phyloP scores from a whole-genome alignment of 2,113 vertebrate genomes.

The Anseranas semipalmata region DNA sequence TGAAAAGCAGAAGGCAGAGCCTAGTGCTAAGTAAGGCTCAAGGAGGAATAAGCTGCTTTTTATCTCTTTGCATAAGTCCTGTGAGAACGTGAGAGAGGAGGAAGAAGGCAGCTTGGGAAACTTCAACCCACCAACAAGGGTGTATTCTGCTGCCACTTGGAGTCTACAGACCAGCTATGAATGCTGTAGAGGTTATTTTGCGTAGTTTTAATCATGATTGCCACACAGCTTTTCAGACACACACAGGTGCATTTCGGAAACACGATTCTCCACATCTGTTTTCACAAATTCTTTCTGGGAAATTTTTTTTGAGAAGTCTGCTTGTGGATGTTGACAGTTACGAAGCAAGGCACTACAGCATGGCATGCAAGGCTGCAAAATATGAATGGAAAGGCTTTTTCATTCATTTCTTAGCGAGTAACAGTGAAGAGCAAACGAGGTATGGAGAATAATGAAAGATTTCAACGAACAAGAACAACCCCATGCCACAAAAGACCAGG shows the following conservation, averaged over 20 bases:
- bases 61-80: background rate
- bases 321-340: background rate
- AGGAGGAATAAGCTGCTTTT: background rate
- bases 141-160: background rate
- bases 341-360: background rate
- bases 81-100: background rate
- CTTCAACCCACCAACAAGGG: background rate
- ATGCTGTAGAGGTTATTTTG: background rate
- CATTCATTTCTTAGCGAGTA: background rate
- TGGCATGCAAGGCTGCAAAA: background rate
- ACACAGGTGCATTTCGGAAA: background rate
- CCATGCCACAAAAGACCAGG: background rate
- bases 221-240: background rate
- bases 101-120: background rate
- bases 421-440: background rate
- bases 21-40: background rate
- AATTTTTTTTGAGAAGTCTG: accelerated
- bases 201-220: background rate
- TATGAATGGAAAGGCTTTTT: background rate
- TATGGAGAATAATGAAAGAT: background rate
- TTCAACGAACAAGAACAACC: background rate
- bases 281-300: background rate
- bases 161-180: background rate
- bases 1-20: background rate
- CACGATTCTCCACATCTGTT: background rate